Evolutionary conservation across 2,113 vertebrate species (phyloP), one percentile per base, ranked within the genome.

Genomic region (Eulemur rufifrons): DNA sequence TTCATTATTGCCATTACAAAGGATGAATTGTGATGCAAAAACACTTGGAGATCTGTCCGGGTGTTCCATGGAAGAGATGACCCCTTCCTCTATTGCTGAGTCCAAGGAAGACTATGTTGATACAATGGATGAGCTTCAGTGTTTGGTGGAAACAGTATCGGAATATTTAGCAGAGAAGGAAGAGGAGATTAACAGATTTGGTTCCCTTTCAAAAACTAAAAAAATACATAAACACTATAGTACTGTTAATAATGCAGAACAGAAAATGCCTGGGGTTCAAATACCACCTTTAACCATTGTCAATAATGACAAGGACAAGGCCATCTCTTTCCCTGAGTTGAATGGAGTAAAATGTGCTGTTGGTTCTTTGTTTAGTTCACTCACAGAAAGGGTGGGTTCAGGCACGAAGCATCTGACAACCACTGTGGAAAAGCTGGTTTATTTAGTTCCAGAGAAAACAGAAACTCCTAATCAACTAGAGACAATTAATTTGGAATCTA

Each of bases 161-260:
- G 99, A 99, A 95, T 99, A 99, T 96, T 98, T 99, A 87, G 99
- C 99, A 91, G 99, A 99, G 91, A 99, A 99, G 97, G 99, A 99
- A 97, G 99, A 99, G 95, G 99, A 99, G 98, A 99, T 99, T 78
- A 99, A 98, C 90, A 99, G 98, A 87, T 99, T 99, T 96, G 98
- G 99, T 95, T 97, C 98, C 2, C 89, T 99, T 89, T 98, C 99
- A 61, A 98, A 99, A 97, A 95, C 97, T 15, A 96, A 97, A 91
- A 98, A 98, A 97, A 97, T 94, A 82, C 32, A 74, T 39, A 96
- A 97, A 83, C 98, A 96, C 92, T 9, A 73, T 86, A 97, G 89
- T 96, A 66, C 93, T 92, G 89, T 97, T 97, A 97, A 96, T 94
- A 89, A 93, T 45, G 39, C 56, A 77, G 98, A 95, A 96, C 95